phyloP scores from a whole-genome alignment of 2,797 vertebrate species.

The Anguilla megastoma region DNA sequence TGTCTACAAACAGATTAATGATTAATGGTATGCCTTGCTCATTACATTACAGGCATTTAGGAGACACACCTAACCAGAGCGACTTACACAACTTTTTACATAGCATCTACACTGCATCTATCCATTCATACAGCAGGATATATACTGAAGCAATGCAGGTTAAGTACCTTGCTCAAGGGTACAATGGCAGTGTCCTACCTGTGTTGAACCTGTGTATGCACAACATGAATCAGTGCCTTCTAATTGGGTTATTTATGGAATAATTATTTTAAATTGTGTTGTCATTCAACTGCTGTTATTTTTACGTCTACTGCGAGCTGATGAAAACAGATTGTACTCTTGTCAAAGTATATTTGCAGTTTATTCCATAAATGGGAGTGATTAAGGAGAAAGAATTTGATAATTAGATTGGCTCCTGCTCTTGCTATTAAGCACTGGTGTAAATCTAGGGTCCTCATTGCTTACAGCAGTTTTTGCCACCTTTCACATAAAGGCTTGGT shows the following conservation, averaged over 20 bases:
- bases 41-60: neutral
- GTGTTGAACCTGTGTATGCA: too few species aligned
- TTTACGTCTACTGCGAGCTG: neutral
- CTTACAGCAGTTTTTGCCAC: neutral
- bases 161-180: too few species aligned
- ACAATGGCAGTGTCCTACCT: too few species aligned
- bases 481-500: neutral
- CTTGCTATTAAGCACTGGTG: neutral
- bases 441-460: neutral
- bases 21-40: neutral
- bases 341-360: neutral
- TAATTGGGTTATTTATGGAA: neutral
- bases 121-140: too few species aligned
- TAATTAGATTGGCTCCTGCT: too few species aligned
- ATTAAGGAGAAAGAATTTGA: neutral
- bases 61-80: too few species aligned
- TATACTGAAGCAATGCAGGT: too few species aligned
- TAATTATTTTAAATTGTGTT: neutral
- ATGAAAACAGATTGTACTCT: neutral
- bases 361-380: neutral
- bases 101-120: too few species aligned
- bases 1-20: neutral
- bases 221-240: neutral
- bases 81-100: too few species aligned
- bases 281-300: neutral